Evolutionary conservation across 2,113 vertebrate species (phyloP), one percentile per base, ranked within the genome.

Genomic region (Leuciscus idus): DNA sequence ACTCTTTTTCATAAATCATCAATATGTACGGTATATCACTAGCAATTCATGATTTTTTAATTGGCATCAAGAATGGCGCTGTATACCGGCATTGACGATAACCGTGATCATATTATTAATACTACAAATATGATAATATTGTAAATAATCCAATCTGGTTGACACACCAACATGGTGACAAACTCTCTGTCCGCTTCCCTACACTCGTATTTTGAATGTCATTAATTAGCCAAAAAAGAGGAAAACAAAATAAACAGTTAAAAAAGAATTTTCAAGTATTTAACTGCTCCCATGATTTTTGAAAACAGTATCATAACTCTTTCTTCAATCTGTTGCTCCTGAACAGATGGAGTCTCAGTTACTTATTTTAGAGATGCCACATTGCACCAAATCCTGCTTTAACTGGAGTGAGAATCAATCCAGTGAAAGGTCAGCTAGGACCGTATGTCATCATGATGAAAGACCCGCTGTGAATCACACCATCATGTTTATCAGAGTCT

Each of bases 391-490:
- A 82, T 84, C n/a, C 79, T 64, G 83, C 78, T 88, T 74, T 52
- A 86, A 57, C 52, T 85, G 46, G 39, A 86, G 76, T 88, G 68
- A 86, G 84, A 86, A 87, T 84, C 81, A 77, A 61, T 92, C 83
- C 52, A 6, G 15, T 70, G 39, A 83, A 90, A 90, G 87, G 86
- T 91, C 88, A 88, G n/a, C 30, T 61, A 23, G 46, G 39, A 23
- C 85, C 72, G 5, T 28, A 62, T 89, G 85, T 87, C 89, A 86
- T 57, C 57, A 59, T 88, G 89, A 91, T 87, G 75, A 85, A 88
- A 79, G 75, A 80, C 30, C 70, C 48, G 11, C 66, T 72, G 28
- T 89, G 82, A 89, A 89, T 89, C 85, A 80, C 59, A 72, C 59
- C 19, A 59, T 86, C 36, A 62, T 81, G 81, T 66, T 72, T 48